phyloP scores from a whole-genome alignment of 2,797 vertebrate genomes.

The Oceanodroma leucorhoa region DNA sequence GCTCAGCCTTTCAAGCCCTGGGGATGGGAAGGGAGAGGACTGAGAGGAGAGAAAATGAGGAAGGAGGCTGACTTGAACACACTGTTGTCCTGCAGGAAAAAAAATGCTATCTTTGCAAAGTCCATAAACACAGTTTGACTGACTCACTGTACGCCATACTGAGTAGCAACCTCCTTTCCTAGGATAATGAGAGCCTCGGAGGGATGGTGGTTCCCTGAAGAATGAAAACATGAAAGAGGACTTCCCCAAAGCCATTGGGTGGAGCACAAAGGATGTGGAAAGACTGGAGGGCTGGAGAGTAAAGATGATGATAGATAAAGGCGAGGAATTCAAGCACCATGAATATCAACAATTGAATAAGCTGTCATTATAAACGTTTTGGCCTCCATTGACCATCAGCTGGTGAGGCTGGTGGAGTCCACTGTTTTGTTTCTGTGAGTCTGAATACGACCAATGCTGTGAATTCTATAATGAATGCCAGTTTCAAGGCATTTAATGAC shows the following conservation, averaged over 20 bases:
- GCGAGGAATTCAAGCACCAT: not conserved
- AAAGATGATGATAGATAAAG: conserved; percentile 37
- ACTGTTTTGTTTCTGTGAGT: not conserved
- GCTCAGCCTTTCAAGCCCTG: not conserved
- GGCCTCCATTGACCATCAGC: not conserved
- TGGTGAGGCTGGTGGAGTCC: not conserved
- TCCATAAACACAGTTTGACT: not conserved
- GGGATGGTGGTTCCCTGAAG: conserved; percentile 46
- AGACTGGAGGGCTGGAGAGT: conserved; percentile 46
- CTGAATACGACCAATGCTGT: not conserved
- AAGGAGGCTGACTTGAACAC: not conserved
- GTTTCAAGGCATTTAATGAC: not conserved
- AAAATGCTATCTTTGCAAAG: conserved; percentile 61
- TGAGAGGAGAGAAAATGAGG: conserved; percentile 25
- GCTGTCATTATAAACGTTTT: not conserved
- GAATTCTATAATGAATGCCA: not conserved
- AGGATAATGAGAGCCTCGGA: conserved; percentile 29
- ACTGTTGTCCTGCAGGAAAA: conserved; percentile 15
- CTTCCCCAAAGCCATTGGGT: conserved; percentile 61
- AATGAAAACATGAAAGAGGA: conserved; percentile 62
- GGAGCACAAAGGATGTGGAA: conserved; percentile 60
- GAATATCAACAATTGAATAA: conserved; percentile 36
- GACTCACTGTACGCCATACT: conserved; percentile 18
- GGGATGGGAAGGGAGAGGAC: not conserved
- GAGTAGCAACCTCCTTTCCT: conserved; percentile 28